Evolutionary conservation across 2,888 invertebrate genomes (phyloP), one percentile per base, ranked within the genome.

Genomic region (Linhomoeus sp.): DNA sequence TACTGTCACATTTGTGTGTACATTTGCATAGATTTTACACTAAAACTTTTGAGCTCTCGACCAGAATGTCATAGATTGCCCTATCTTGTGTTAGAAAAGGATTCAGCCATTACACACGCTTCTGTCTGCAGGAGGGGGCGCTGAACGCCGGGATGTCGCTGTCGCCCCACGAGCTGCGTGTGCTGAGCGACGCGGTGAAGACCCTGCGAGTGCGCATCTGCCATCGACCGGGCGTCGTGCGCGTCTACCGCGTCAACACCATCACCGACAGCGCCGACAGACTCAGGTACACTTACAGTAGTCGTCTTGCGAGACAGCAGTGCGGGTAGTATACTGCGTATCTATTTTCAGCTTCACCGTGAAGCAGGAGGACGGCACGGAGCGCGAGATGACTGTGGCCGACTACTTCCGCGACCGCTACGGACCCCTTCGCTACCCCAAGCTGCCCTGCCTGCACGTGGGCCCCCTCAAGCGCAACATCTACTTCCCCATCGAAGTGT

Each of bases 361-460:
- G 41, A 47, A 48, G 5, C 49, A 49, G 41, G 55, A 54, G 36
- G 51, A 52, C n/a, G 58, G 41, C 23, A n/a, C 12, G 23, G 17
- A 45, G 29, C 26, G 40, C 9, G 3, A 35, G 22, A 52, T 53
- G 46, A 56, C 56, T 14, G 59, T 59, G 23, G 59, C 59, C 29
- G 52, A 59, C 43, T 59, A 59, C 51, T 59, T 59, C 45, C 51
- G 51, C 26, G 52, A 55, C 42, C 53, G 52, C 46, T 59, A 59
- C 46, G 51, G 51, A 17, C 50, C 50, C 39, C 55, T 59, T 37
- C 47, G 48, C 45, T 59, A 49, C 46, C 58, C 58, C n/a, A 52
- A 52, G 43, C 52, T 59, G 40, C 59, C 59, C 20, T 59, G 58
- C 40, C 57, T 59, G 38, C 59, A 59, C 52, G 59, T 59, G 35